Conservation (phyloP, 2,888 invertebrate species). For the Hyles lineata region DNA sequence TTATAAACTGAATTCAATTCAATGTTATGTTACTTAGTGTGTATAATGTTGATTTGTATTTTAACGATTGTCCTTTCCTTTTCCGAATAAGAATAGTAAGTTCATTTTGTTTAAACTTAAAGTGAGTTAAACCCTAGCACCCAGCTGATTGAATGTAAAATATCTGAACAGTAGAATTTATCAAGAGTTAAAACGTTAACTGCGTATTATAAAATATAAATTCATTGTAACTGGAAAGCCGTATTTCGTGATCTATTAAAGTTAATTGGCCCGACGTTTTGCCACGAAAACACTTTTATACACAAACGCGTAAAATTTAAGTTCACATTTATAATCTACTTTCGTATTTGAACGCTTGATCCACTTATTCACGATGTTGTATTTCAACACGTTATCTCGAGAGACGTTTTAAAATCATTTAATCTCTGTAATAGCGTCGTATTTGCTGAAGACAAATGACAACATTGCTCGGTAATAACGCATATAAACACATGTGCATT, state of each 20-base stretch:
- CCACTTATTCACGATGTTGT: slow-evolving; percentile 8
- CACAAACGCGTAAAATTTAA: slow-evolving; percentile 6
- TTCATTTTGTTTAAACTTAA: no score
- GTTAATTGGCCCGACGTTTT: slow-evolving; percentile 35
- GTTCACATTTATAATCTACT: slow-evolving; percentile 21
- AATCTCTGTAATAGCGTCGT: slow-evolving; percentile 22
- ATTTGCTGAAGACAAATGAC: slow-evolving; percentile 22
- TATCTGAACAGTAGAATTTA: not conserved
- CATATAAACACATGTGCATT: slow-evolving; percentile 22
- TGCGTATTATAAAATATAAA: slow-evolving; percentile 7
- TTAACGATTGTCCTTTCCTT: no score
- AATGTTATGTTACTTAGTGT: no score
- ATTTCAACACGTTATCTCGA: slow-evolving; percentile 19
- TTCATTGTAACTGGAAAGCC: slow-evolving; percentile 17
- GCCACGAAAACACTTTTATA: not conserved
- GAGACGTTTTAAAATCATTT: slow-evolving; percentile 26
- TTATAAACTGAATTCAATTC: not conserved
- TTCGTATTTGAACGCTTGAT: slow-evolving; percentile 13
- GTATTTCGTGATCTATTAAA: slow-evolving; percentile 36
- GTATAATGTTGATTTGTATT: no score
- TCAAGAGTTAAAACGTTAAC: slow-evolving; percentile 1
- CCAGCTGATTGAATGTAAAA: not conserved
- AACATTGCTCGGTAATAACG: slow-evolving; percentile 17
- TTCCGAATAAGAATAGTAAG: no score
- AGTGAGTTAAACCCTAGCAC: no score